Base-by-base conservation (phyloP, 2,113 vertebrate genomes). In the Eleginops maclovinus region DNA sequence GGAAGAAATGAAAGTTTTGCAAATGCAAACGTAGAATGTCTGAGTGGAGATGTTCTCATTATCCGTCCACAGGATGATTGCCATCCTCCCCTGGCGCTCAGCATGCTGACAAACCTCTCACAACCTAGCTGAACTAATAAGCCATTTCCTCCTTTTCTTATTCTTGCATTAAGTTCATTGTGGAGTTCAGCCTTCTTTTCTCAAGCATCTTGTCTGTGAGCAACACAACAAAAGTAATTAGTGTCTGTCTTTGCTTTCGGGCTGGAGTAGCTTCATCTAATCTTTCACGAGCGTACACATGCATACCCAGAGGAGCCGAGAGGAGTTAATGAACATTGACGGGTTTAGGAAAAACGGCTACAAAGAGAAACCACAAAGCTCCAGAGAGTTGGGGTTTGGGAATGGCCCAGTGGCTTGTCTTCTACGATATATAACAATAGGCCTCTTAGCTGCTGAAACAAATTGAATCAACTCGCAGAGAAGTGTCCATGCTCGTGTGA, bases 141-240 rank as follows among this genome's bases (percentile, higher is more conserved):
- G 56, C 79, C 77, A 9, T 74, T 77, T 82, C 58, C 65, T 58
- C 60, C 63, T 10, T 41, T 11, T 80, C 70, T 77, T 69, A 47
- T 64, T 80, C 62, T 64, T 16, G 40, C 56, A 2, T 76, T 61
- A 64, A 41, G 73, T 84, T 83, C 47, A 69, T 79, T 73, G 67
- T 78, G 56, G 51, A 31, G 77, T 78, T 82, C 70, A 41, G 1
- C 49, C 24, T 44, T 78, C 36, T 67, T 53, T 68, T 81, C 47
- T 78, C 19, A n/a, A 81, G 69, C 73, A 54, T 81, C 31, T 62
- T 51, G 67, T 88, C 72, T 74, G 58, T 67, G 74, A 72, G 75
- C 86, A 82, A 66, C 75, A 79, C 79, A 88, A 83, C 87, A 81
- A 84, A 89, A 83, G 86, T 82, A 86, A 87, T 91, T 90, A 89